phyloP scores from a whole-genome alignment of 2,113 vertebrate species.

The Leptosomus discolor region DNA sequence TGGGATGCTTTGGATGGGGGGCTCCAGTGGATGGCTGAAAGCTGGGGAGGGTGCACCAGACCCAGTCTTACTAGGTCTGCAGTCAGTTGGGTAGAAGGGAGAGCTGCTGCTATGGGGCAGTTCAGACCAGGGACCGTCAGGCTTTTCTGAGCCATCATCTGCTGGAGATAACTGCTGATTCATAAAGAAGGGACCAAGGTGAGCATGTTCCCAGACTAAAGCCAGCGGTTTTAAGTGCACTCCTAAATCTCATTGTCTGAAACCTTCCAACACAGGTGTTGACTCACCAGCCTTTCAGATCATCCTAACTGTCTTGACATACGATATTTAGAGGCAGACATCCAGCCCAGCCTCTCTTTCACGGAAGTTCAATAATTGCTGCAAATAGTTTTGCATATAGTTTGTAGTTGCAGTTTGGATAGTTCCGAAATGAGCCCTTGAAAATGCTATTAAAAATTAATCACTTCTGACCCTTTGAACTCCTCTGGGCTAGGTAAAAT shows the following conservation, averaged over 20 bases:
- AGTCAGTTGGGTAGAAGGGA: neutral
- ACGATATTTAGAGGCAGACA: neutral
- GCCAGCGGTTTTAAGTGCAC: neutral
- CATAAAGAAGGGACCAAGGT: neutral
- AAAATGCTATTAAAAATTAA: neutral
- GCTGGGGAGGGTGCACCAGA: neutral
- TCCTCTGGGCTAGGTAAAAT: neutral
- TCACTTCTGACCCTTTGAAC: neutral
- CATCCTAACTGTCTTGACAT: neutral
- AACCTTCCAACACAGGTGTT: neutral
- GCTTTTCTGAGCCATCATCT: neutral
- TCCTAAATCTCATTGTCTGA: neutral
- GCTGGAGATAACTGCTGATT: neutral
- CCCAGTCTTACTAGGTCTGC: neutral
- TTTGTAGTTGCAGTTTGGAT: neutral
- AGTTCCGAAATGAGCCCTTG: neutral
- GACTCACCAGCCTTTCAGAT: neutral
- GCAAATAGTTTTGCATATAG: neutral
- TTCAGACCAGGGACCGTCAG: neutral
- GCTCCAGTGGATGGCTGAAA: neutral
- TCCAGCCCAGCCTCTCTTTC: neutral
- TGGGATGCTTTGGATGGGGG: neutral
- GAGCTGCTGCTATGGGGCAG: neutral
- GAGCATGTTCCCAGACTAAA: neutral
- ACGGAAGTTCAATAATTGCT: neutral